Percentiles rank a stretch among this genome's conserved stretches.
These are phyloP conservation scores for Oreotrochilus melanogaster DNA, from an alignment of 2,113 vertebrate genomes.

Conservation along the genomic window DNA sequence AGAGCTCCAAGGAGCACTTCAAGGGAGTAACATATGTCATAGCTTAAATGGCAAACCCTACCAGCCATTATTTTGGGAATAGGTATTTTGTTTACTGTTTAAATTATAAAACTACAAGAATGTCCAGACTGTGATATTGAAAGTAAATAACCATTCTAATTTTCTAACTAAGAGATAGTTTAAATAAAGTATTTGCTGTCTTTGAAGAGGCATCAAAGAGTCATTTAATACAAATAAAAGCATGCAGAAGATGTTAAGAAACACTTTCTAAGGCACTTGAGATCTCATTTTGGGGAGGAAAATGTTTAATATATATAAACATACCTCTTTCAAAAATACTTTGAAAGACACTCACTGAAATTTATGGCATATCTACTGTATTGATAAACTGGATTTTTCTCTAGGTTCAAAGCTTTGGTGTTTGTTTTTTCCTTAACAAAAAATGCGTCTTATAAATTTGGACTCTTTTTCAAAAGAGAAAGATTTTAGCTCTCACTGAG, in stretches of 20 bases:
- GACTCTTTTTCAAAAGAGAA: background rate
- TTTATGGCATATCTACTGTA: fast-evolving
- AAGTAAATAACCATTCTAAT: background rate
- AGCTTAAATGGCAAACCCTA: background rate
- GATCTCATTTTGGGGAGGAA: background rate
- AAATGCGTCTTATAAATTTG: background rate
- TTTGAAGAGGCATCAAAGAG: background rate
- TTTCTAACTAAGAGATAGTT: background rate
- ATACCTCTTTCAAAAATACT: background rate
- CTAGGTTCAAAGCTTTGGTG: background rate
- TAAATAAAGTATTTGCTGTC: background rate
- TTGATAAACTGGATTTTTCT: background rate
- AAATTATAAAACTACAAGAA: background rate
- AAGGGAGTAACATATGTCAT: background rate
- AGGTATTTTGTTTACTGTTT: background rate
- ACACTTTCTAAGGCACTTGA: background rate
- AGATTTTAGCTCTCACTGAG: background rate
- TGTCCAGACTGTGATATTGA: background rate
- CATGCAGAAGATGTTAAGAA: background rate
- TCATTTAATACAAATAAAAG: background rate
- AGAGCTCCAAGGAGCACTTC: background rate
- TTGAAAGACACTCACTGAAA: background rate
- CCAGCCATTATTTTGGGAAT: background rate
- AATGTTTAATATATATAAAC: background rate
- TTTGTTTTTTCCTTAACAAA: background rate